Percentiles rank a stretch among this genome's conserved stretches.
Conservation (phyloP, 2,797 vertebrate genomes). For the Paguma larvata region DNA sequence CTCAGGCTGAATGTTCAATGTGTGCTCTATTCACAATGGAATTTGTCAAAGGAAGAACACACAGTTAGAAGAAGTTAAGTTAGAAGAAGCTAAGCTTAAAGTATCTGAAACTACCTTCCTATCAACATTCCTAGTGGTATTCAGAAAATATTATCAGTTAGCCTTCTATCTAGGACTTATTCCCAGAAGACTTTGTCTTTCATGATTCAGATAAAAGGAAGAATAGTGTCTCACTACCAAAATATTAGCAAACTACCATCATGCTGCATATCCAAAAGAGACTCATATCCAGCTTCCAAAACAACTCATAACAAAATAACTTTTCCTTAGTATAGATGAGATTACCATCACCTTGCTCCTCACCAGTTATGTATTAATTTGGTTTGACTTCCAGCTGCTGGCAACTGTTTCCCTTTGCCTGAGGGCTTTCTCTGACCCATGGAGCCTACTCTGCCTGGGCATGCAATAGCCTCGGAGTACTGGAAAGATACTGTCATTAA, state of each 20-base stretch:
- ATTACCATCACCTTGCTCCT: neutral
- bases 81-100: neutral
- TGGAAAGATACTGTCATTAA: neutral
- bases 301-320: neutral
- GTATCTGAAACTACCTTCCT: neutral
- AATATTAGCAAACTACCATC: neutral
- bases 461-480: neutral
- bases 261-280: neutral
- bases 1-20: neutral
- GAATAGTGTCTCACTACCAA: neutral
- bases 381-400: neutral
- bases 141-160: neutral
- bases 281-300: neutral
- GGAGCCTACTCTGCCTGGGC: neutral
- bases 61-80: neutral
- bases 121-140: neutral
- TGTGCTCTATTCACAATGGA: neutral
- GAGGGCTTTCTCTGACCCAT: neutral
- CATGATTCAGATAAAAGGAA: neutral
- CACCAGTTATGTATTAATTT: neutral
- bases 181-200: neutral
- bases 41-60: neutral
- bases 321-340: neutral
- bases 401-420: neutral
- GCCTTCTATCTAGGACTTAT: neutral